A percentile compares a stretch with the other conserved stretches of the same genome.
Conservation (phyloP, 92 coral and sea anemone species). For the Parazoanthus swiftii region DNA sequence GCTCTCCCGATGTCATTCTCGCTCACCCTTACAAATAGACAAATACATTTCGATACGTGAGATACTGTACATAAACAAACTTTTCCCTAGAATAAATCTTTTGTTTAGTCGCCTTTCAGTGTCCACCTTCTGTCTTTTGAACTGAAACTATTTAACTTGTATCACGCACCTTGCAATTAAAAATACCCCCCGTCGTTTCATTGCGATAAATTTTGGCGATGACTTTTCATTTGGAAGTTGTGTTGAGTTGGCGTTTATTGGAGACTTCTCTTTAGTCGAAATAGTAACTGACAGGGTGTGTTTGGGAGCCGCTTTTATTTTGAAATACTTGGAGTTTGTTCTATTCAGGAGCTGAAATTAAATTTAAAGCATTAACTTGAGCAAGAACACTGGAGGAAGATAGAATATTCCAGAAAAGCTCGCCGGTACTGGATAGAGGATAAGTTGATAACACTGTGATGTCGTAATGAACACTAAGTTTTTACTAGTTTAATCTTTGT, state of each 20-base stretch:
- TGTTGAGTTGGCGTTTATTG: not conserved
- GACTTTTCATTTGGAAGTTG: not conserved
- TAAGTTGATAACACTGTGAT: not conserved
- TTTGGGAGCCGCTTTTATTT: not conserved
- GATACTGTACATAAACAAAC: not conserved
- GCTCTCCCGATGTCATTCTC: not conserved
- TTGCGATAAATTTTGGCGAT: not conserved
- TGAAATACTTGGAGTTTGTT: not conserved
- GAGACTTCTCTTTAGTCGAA: no score
- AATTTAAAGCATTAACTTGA: no score
- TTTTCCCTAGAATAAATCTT: not conserved
- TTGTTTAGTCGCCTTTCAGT: not conserved
- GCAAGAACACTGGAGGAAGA: no score
- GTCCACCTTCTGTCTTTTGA: not conserved
- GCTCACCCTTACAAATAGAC: not conserved
- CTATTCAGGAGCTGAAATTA: not conserved
- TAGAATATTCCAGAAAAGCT: not conserved
- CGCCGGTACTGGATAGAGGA: not conserved
- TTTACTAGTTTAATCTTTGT: no score
- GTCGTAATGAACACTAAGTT: not conserved
- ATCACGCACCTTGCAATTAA: slow-evolving; percentile 37
- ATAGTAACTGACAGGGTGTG: not conserved
- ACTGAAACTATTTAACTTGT: slow-evolving; percentile 18
- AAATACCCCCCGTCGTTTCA: slow-evolving; percentile 24
- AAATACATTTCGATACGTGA: slow-evolving; percentile 3